A percentile compares a stretch with the other conserved stretches of the same genome.
These are phyloP conservation scores for Aeoliscus strigatus DNA, from an alignment of 2,797 vertebrate genomes.

Conservation along the genomic window DNA sequence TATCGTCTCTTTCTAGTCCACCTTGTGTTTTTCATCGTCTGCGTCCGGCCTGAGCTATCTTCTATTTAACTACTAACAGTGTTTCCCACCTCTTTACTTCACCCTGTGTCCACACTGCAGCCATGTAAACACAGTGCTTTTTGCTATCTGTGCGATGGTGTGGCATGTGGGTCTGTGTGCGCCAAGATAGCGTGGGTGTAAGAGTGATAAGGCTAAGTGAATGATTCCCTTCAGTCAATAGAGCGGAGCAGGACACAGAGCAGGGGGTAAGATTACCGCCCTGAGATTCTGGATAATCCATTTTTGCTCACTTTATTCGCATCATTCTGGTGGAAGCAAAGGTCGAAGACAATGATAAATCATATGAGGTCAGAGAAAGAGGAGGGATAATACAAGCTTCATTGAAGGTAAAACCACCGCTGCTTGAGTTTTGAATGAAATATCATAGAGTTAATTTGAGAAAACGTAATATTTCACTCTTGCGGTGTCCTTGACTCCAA, in stretches of 20 bases:
- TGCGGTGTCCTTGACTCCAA: too few species aligned
- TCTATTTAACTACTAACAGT: too few species aligned
- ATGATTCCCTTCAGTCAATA: conserved; percentile 60
- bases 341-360: background rate
- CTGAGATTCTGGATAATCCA: conserved; percentile 66
- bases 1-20: conserved; percentile 2
- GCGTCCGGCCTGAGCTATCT: too few species aligned
- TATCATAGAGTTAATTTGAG: too few species aligned
- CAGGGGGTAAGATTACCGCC: conserved; percentile 51
- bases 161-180: conserved; percentile 19
- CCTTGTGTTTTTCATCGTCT: conserved; percentile 10
- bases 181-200: conserved; percentile 38
- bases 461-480: too few species aligned
- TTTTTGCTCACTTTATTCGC: conserved; percentile 64
- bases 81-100: conserved; percentile 30
- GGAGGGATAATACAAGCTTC: background rate
- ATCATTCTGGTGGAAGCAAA: conserved; percentile 46
- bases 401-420: too few species aligned
- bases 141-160: conserved; percentile 34
- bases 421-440: too few species aligned
- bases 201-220: conserved; percentile 63
- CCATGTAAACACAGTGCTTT: conserved; percentile 31
- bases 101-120: conserved; percentile 14
- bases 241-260: conserved; percentile 37
- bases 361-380: conserved; percentile 14